Evolutionary conservation across 2,797 vertebrate genomes (phyloP), one percentile per base, ranked within the genome.

Genomic region (Diceros bicornis): DNA sequence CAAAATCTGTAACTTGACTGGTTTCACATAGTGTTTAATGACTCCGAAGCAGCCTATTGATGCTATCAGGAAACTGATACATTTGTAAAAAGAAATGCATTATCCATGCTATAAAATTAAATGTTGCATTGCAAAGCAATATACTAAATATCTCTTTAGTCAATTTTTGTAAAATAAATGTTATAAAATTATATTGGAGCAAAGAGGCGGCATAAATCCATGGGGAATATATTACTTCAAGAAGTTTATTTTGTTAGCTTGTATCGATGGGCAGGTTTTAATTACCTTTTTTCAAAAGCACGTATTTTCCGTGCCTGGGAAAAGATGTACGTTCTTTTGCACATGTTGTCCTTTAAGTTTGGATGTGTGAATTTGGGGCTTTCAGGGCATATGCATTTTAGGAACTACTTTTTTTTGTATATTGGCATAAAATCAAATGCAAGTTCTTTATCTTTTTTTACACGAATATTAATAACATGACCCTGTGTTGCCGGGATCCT

Each of bases 21-120:
- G 78, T 89, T 98, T 85, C 92, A 89, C 74, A n/a, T 21, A 95
- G 97, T 91, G 72, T 96, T 98, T 98, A 98, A 98, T 98, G 98
- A 97, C 81, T 81, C 41, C 41, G 95, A 98, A 98, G 96, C 88
- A 95, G 91, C 98, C 98, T 97, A 98, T 97, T 98, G 98, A 97
- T 97, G 97, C 77, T 98, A 96, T 93, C 96, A 93, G 95, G 93
- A 98, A 98, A 97, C 93, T 2, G 97, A 98, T 98, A 97, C 96
- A 98, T 98, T 98, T 98, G 98, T 98, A 98, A 98, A 98, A 97
- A 98, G 97, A 98, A 99, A 97, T 94, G 89, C 95, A 95, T 98
- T 98, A 97, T 98, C 95, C 94, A 94, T 95, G 83, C 95, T 97
- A 97, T 99, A 98, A 99, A 99, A 98, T 98, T 97, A 98, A 99